These are phyloP conservation scores for Pantala flavescens DNA, from an alignment of 1,140 invertebrate genomes.

Conservation along the genomic window DNA sequence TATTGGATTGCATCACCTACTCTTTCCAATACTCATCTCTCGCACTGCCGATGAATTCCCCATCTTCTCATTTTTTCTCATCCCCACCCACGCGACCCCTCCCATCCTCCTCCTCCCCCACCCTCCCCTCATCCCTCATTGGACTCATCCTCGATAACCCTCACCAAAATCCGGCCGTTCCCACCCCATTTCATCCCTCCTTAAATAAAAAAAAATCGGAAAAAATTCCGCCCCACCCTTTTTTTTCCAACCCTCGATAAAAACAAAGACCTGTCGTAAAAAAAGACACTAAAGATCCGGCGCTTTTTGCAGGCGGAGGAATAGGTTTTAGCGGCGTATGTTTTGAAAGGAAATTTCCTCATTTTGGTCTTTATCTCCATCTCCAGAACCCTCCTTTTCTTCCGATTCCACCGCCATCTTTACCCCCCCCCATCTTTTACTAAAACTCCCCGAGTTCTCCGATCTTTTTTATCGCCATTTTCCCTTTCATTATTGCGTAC, in stretches of 20 bases:
- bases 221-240: too few relatives aligned
- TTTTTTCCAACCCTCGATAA: neutral
- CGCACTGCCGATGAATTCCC: neutral
- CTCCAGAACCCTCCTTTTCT: neutral
- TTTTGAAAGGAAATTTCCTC: conserved; percentile 10
- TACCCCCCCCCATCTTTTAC: neutral
- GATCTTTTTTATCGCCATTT: conserved; percentile 7
- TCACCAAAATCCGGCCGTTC: neutral
- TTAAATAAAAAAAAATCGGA: neutral
- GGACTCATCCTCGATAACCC: neutral
- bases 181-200: neutral
- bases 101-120: neutral
- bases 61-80: neutral
- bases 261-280: conserved; percentile 7
- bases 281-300: conserved; percentile 2
- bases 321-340: neutral
- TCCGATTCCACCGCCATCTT: neutral
- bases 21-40: conserved; percentile 6
- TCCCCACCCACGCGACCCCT: neutral
- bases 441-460: neutral
- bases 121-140: neutral
- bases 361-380: conserved; percentile 7
- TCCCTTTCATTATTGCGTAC: neutral
- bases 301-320: neutral
- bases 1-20: conserved; percentile 5